Base-by-base conservation (phyloP, 2,888 invertebrate genomes). In the Dryobota labecula region DNA sequence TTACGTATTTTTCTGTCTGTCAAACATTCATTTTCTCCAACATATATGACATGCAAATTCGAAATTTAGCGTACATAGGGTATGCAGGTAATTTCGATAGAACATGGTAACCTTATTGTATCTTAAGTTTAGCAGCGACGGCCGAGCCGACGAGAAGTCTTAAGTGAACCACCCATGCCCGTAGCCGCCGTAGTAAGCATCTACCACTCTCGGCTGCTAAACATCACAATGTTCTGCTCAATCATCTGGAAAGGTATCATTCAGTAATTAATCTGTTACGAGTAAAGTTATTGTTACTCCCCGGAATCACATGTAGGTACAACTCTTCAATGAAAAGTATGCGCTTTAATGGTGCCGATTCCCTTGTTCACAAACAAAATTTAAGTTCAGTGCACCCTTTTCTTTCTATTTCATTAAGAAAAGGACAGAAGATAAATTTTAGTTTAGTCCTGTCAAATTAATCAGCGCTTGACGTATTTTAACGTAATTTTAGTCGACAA, bases 201-300 rank as follows among this genome's bases (percentile, higher is more conserved):
- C n/a, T n/a, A 7, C 47, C 30, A 38, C n/a, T 33, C n/a, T 51
- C 18, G 11, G 33, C 68, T 53, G 49, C 38, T 24, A 24, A 69
- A 30, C 61, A 18, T 61, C n/a, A 30, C 47, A n/a, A 68, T 75
- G 30, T 75, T 53, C 7, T 13, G 13, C 33, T 45, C 30, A 20
- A 41, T 41, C 11, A 66, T 76, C 72, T 49, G 73, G 6, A 71
- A 70, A 73, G 18, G n/a, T 15, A 56, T 9, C 2, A 33, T 33
- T 43, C 15, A 57, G 5, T n/a, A 30, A 38, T 38, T 36, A 45
- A 30, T 24, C n/a, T n/a, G n/a, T n/a, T n/a, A n/a, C n/a, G n/a
- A n/a, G n/a, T n/a, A n/a, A n/a, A 24, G 38, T 38, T 18, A 58
- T 18, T 11, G 11, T 38, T 36, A 57, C 24, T 57, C 57, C n/a